Base-by-base conservation (phyloP, 2,797 vertebrate genomes). In the Pyrocephalus nanus region DNA sequence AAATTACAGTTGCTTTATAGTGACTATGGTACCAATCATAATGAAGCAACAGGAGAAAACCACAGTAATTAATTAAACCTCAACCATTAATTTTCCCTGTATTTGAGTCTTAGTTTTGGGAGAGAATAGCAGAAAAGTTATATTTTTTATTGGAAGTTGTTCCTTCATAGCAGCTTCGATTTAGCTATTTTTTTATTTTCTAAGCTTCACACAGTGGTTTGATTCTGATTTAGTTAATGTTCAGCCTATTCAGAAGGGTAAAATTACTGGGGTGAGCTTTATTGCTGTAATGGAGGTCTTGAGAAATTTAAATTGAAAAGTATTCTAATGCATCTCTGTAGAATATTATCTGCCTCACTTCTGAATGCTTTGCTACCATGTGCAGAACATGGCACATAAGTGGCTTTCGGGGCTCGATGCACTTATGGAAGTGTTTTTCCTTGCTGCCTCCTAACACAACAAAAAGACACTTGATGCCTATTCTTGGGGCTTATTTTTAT, bases 271-370 rank as follows among this genome's bases (percentile, higher is more conserved):
- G 81, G 74, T 96, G 72, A 95, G 74, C 65, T 91, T 95, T 95
- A 92, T 93, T 96, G 77, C 88, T 80, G 64, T 91, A 95, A 89
- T 87, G 86, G 88, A 96, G 71, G 67, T 93, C 94, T 97, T 96
- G 96, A 95, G 93, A 95, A 97, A 96, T 95, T 95, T 92, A 96
- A 95, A 95, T 95, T 95, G 95, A 91, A 88, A 94, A 95, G 61
- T 67, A 93, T 93, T 95, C 57, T 96, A 96, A 96, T 95, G 96
- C 43, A 87, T 96, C 96, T 97, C 96, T 74, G 78, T 82, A 93
- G 96, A 94, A 77, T 88, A 96, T 93, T 89, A 79, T 93, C 83
- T 93, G 64, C 71, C 77, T 96, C 43, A 47, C 79, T 88, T 93
- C 90, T 71, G 91, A 93, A 87, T 83, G 90, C 80, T 93, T 85